Evolutionary conservation across 2,888 invertebrate species (phyloP).

Genomic region (Leucophora obtusa): DNA sequence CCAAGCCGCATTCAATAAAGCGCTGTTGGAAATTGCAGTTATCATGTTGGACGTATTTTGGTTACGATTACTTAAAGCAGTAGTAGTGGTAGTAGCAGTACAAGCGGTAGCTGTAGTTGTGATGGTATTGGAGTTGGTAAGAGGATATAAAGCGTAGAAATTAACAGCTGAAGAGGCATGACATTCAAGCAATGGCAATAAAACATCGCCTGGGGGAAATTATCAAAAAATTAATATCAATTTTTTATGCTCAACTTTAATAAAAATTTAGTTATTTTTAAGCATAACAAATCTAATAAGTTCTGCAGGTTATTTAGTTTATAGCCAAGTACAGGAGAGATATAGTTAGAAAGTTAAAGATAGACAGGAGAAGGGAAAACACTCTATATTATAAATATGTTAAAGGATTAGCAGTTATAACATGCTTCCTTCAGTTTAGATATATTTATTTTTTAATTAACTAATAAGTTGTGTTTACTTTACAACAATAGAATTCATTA

Average conservation of each 20-base stretch:
- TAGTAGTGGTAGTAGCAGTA: slow-evolving; percentile 4
- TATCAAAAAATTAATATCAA: slow-evolving; percentile 27
- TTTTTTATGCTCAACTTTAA: not conserved
- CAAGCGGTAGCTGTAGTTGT: slow-evolving; percentile 4
- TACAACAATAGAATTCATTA: too few relatives aligned
- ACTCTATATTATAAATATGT: not conserved
- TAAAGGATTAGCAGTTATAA: slow-evolving; percentile 2
- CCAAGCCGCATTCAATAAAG: slow-evolving; percentile 64
- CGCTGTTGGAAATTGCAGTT: slow-evolving; percentile 40
- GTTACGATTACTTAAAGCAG: slow-evolving; percentile 8
- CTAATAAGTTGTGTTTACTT: too few relatives aligned
- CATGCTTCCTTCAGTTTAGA: slow-evolving; percentile 12
- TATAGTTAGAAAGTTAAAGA: not conserved
- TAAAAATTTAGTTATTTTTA: not conserved
- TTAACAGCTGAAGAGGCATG: slow-evolving; percentile 55
- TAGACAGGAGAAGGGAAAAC: slow-evolving; percentile 3
- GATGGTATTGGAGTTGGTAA: slow-evolving; percentile 21
- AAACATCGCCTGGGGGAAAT: slow-evolving; percentile 63
- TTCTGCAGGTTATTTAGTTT: not conserved
- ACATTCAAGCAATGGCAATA: slow-evolving; percentile 66
- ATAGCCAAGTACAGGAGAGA: not conserved
- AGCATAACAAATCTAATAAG: not conserved
- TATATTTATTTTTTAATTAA: not conserved
- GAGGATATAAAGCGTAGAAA: slow-evolving; percentile 58
- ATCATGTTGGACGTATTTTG: slow-evolving; percentile 47